Base-by-base conservation (phyloP, 2,888 invertebrate genomes). In the Agriopis aurantiaria region DNA sequence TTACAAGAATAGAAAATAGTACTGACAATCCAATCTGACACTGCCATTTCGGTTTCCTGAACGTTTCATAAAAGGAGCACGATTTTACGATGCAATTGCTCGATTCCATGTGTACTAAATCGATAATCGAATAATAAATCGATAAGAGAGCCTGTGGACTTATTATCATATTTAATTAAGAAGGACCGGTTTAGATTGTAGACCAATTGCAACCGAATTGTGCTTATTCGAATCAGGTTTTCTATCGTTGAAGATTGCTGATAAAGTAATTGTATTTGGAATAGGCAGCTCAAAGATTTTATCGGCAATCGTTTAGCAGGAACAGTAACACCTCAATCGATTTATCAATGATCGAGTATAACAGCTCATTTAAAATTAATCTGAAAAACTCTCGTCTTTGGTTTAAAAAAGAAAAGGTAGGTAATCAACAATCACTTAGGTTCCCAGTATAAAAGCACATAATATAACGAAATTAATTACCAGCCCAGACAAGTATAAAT, bases 401-500 rank as follows among this genome's bases (percentile, higher is more conserved):
- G 0, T 9, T 23, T 49, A 12, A 41, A 41, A 14, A 40, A 59
- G 12, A 46, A 46, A 59, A 59, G 33, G 23, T 12, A 40, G 14
- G 10, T 51, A 57, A 57, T 57, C 53, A 33, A 61, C 56, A 56
- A 62, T 68, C 51, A 51, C 62, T 57, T 62, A 65, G 46, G 52
- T 58, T 12, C 57, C 51, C 6, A 51, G 58, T 10, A 12, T 51
- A 45, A 52, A 58, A 49, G 49, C 55, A 33, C 53, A 62, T 51
- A 51, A 62, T 51, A 51, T 23, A 70, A 67, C 62, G 65, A 73
- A 73, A 74, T 75, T 76, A 76, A 73, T 75, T 75, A 73, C 64
- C 69, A 63, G 64, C 63, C 73, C 61, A 71, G 72, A 69, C 65
- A 65, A 69, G 65, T 71, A 72, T 62, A 72, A 75, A 73, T 73